phyloP scores from a whole-genome alignment of 2,797 vertebrate species.

The Protosalanx chinensis region DNA sequence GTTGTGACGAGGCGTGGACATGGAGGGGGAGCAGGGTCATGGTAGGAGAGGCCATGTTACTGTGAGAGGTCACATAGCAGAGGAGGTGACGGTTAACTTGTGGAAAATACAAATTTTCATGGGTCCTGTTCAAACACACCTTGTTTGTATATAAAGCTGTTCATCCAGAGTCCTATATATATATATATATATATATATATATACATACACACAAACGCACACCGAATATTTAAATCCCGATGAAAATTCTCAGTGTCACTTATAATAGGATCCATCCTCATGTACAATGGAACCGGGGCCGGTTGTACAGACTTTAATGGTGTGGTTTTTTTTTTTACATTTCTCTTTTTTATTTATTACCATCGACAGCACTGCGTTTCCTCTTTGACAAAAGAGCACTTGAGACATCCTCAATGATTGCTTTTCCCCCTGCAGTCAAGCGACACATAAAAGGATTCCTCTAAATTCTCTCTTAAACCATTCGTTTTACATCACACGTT shows the following conservation, averaged over 20 bases:
- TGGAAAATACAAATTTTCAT: not conserved
- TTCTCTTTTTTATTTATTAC: conserved; percentile 48
- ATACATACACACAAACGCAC: not conserved
- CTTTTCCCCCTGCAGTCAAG: too few relatives aligned
- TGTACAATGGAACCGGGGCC: conserved; percentile 12
- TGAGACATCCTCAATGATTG: not conserved
- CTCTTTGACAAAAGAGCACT: not conserved
- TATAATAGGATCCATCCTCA: conserved; percentile 11
- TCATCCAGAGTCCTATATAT: conserved; percentile 26
- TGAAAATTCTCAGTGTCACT: conserved; percentile 7
- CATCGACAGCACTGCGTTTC: conserved; percentile 4
- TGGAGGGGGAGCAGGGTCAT: conserved; percentile 16
- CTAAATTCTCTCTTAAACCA: conserved; percentile 5
- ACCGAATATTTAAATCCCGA: not conserved
- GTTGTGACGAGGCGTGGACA: conserved; percentile 38
- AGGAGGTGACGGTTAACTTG: not conserved
- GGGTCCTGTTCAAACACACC: conserved; percentile 6
- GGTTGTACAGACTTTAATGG: not conserved
- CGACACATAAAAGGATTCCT: not conserved
- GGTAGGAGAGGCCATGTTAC: conserved; percentile 26
- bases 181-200: conserved; percentile 8
- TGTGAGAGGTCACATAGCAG: conserved; percentile 13
- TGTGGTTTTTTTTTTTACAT: conserved; percentile 30
- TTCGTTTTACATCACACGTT: conserved; percentile 26
- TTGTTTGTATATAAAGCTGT: conserved; percentile 22